Percentiles rank a stretch among this genome's conserved stretches.
Conservation (phyloP, 1,140 invertebrate genomes). For the Diploscapter pachys region DNA sequence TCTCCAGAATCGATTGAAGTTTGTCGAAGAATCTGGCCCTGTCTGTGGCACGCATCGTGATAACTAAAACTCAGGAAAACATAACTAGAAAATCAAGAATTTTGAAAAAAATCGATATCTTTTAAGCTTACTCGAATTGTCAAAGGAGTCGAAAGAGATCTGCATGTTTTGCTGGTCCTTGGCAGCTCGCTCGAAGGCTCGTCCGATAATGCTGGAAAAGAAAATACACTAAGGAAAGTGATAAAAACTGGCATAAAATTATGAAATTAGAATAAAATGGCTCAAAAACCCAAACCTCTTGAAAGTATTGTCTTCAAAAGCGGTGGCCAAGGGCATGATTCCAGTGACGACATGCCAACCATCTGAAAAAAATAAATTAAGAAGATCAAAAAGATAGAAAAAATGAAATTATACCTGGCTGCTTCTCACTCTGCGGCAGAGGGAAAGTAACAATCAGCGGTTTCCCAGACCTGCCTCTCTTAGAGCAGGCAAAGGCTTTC, state of each 20-base stretch:
- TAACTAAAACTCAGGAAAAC: background rate
- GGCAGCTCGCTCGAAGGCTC: conserved; percentile 13
- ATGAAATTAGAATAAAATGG: conserved; percentile 2
- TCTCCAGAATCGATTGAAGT: background rate
- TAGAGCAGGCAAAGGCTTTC: conserved; percentile 5
- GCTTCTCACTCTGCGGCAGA: background rate
- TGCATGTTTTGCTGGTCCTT: too few species aligned
- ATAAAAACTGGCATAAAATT: background rate
- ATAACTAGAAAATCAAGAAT: background rate
- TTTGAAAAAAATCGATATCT: background rate
- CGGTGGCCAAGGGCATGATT: conserved; percentile 15
- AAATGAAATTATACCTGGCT: too few species aligned
- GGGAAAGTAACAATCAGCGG: conserved; percentile 17
- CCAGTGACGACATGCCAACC: conserved; percentile 20
- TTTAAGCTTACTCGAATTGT: too few species aligned
- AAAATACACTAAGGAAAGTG: background rate
- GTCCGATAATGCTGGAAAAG: conserved; percentile 11
- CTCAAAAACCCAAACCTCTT: too few species aligned
- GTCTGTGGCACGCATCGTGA: too few species aligned
- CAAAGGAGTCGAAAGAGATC: too few species aligned
- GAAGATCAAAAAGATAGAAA: too few species aligned
- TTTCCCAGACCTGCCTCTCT: conserved; percentile 6
- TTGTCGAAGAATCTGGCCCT: too few species aligned
- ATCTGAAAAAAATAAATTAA: too few species aligned
- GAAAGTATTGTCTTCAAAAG: background rate